These are phyloP conservation scores for Raja brachyura DNA, from an alignment of 2,113 vertebrate species.

Conservation along the genomic window DNA sequence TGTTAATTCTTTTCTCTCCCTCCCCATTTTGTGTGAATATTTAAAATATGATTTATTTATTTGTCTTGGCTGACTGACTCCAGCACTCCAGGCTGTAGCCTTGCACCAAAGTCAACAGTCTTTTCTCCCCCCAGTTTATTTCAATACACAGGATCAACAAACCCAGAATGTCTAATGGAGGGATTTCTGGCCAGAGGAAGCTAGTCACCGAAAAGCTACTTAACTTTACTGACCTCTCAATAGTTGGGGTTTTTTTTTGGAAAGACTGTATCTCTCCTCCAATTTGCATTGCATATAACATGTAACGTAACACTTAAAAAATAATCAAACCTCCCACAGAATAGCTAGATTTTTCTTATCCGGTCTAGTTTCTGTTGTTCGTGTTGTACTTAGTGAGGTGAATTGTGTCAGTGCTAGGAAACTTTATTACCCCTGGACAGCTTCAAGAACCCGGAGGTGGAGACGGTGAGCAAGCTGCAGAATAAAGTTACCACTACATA, in stretches of 20 bases:
- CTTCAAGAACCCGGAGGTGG: not conserved
- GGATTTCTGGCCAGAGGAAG: conserved; percentile 12
- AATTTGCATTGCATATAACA: conserved; percentile 5
- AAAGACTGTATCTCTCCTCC: conserved; percentile 13
- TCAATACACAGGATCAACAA: conserved; percentile 23
- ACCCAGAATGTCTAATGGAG: conserved; percentile 11
- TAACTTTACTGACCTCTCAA: conserved; percentile 30
- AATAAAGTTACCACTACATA: not conserved
- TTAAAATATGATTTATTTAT: conserved; percentile 37
- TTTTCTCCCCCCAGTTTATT: not conserved
- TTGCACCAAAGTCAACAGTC: conserved; percentile 32
- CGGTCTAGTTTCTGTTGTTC: not conserved
- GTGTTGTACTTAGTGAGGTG: not conserved
- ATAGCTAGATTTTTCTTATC: not conserved
- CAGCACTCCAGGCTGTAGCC: conserved; percentile 18
- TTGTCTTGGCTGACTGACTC: conserved; percentile 13
- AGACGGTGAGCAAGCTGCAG: not conserved
- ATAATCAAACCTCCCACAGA: conserved; percentile 17
- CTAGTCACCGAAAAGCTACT: conserved; percentile 24
- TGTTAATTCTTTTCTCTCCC: not conserved
- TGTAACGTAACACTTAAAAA: conserved; percentile 26
- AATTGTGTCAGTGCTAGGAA: not conserved
- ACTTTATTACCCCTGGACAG: not conserved
- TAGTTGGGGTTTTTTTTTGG: not conserved
- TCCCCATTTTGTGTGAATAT: conserved; percentile 1